Base-by-base conservation (phyloP, 2,797 vertebrate genomes). In the Sebastes melanostomus region DNA sequence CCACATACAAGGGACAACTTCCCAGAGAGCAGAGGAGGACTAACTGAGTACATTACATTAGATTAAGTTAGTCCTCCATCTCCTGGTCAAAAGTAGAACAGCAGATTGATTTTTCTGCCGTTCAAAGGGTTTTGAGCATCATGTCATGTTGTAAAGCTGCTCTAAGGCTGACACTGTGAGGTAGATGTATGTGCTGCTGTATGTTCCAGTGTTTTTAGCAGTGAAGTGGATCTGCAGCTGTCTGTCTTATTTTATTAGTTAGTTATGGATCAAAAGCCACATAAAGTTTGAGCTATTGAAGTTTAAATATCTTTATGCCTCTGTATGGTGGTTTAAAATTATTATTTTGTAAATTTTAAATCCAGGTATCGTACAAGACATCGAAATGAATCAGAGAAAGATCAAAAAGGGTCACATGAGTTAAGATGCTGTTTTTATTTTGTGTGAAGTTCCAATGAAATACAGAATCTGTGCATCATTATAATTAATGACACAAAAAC, bases 21-120 rank as follows among this genome's bases (percentile, higher is more conserved):
- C 46, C 42, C 42, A 18, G 42, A 18, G 42, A 46, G 1, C 1
- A 46, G 42, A 50, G 50, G 20, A n/a, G 9, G 36, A 16, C 18
- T 36, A 25, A 20, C 30, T 29, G n/a, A 68, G 22, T 0, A 8
- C 8, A 5, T 42, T 14, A 63, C 16, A 62, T 32, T 5, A 72
- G 78, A 38, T 34, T 9, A 34, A 75, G 78, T 8, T 25, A 75
- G 78, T 13, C 30, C 84, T 75, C 82, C 82, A 82, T 81, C 85
- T 83, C 46, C 50, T 87, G 89, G 85, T 67, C 65, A 84, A 29
- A 69, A 14, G 36, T 9, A 82, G 25, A 78, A 70, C 7, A 68
- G 38, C 72, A 78, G 29, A 59, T 46, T 77, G 10, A 52, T 10
- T 32, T 14, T 9, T 10, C 3, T 18, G 10, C 5, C n/a, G 14